Evolutionary conservation across 2,888 invertebrate species (phyloP), one percentile per base, ranked within the genome.

Genomic region (Ichneumoninae sp.): DNA sequence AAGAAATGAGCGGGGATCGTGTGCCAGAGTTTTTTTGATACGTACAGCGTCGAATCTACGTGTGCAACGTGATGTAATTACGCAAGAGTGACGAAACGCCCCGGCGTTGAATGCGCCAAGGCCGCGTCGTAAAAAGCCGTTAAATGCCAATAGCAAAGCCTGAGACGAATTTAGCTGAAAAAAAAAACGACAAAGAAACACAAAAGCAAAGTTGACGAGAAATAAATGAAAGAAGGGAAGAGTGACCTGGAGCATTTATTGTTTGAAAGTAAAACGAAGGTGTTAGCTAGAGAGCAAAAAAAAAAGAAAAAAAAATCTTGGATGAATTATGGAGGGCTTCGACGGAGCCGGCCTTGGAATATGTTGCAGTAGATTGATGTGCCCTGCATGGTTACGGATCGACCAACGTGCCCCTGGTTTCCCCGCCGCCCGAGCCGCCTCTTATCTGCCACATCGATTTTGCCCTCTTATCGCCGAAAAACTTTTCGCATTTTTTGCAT

Each of bases 301-400:
- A 54, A 22, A 22, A 26, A 13, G 5, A 22, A 22, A 10, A 10
- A 40, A 40, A 22, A 22, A 57, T 4, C 10, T 57, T 7, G 57
- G 26, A 26, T 57, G 57, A 57, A 57, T 57, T 57, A 57, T 57
- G 57, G 57, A 57, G 13, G 26, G 22, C 19, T 57, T 57, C 26
- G 22, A 26, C 26, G 57, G 1, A 3, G 10, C 0, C 0, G 26
- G 13, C 57, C 57, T 57, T 57, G 22, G 22, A 26, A 57, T 26
- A 22, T 57, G 26, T 57, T 57, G 57, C 26, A 26, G 57, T 57
- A 57, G 57, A 57, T 57, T 26, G 57, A 57, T 57, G 22, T 57
- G 26, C 22, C 8, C 13, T 26, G 26, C 57, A 26, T 26, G 57
- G 57, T 57, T 26, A 57, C 26, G 26, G 26, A 57, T 57, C 22